Evolutionary conservation across 2,888 invertebrate genomes (phyloP).

Genomic region (Chydorus sphaericus): DNA sequence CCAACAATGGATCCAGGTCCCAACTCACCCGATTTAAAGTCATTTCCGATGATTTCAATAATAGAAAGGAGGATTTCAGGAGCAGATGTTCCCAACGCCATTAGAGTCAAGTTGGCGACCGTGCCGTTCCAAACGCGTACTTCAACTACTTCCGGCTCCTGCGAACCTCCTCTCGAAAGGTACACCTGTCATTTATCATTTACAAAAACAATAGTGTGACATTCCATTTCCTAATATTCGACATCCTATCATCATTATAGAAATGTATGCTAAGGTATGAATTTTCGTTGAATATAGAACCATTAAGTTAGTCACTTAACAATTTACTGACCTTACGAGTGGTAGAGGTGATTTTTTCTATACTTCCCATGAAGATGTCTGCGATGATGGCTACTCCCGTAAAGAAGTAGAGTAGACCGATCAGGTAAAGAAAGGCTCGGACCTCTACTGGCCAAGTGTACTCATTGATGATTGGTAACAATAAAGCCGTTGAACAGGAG

Average conservation of each 20-base stretch:
- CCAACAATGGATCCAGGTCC: slow-evolving; percentile 43
- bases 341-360: slow-evolving; percentile 40
- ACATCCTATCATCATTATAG: too few relatives aligned
- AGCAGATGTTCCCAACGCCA: slow-evolving; percentile 41
- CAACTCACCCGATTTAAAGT: slow-evolving; percentile 32
- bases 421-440: slow-evolving; percentile 32
- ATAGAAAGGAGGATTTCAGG: slow-evolving; percentile 39
- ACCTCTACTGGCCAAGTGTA: slow-evolving; percentile 31
- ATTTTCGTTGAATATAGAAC: too few relatives aligned
- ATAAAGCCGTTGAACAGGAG: slow-evolving; percentile 25
- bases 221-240: too few relatives aligned
- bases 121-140: slow-evolving; percentile 38
- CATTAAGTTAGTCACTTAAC: too few relatives aligned
- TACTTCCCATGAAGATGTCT: slow-evolving; percentile 42
- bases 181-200: slow-evolving; percentile 17
- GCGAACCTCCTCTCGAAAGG: slow-evolving; percentile 20
- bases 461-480: slow-evolving; percentile 35
- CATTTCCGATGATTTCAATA: slow-evolving; percentile 35
- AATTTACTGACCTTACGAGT: slow-evolving; percentile 31
- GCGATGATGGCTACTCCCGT: slow-evolving; percentile 41
- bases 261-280: too few relatives aligned
- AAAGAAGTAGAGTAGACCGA: slow-evolving; percentile 38
- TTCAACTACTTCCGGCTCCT: slow-evolving; percentile 34
- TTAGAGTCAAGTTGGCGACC: slow-evolving; percentile 39
- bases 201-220: too few relatives aligned